Evolutionary conservation across 2,797 vertebrate genomes (phyloP).

Genomic region (Sebastes steindachneri): DNA sequence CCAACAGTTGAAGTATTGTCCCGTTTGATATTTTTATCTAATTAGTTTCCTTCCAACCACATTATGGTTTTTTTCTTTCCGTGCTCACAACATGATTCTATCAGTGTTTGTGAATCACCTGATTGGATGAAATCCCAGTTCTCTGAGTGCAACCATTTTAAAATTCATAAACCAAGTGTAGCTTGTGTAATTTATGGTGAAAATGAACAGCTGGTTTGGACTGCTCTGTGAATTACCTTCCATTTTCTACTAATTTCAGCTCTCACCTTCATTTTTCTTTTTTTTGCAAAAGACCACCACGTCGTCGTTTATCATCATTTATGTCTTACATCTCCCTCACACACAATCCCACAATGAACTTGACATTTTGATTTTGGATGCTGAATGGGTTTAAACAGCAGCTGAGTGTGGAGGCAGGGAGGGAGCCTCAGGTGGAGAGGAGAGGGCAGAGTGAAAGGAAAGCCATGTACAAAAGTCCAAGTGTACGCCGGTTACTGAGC

Average conservation of each 20-base stretch:
- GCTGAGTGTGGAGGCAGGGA: slow-evolving; percentile 48
- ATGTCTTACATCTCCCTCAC: neutral
- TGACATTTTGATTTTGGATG: slow-evolving; percentile 48
- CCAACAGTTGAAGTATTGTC: no score
- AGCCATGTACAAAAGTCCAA: slow-evolving; percentile 75
- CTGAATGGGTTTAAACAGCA: slow-evolving; percentile 37
- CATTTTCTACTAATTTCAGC: neutral
- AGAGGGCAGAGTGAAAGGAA: slow-evolving; percentile 59
- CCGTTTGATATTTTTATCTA: no score
- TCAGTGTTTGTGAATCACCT: neutral
- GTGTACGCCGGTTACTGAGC: slow-evolving; percentile 68
- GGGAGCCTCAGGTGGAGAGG: slow-evolving; percentile 68
- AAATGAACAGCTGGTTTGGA: neutral
- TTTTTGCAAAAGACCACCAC: neutral
- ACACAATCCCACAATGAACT: slow-evolving; percentile 2
- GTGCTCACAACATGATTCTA: no score
- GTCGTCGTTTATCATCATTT: neutral
- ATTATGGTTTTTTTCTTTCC: no score
- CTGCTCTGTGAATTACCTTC: neutral
- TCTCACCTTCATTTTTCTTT: neutral
- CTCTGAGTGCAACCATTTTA: neutral
- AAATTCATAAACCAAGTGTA: neutral
- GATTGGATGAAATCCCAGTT: neutral
- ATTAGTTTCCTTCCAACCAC: no score
- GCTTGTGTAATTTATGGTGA: neutral